Base-by-base conservation (phyloP, 2,888 invertebrate genomes). In the Chymomyza procnemis region DNA sequence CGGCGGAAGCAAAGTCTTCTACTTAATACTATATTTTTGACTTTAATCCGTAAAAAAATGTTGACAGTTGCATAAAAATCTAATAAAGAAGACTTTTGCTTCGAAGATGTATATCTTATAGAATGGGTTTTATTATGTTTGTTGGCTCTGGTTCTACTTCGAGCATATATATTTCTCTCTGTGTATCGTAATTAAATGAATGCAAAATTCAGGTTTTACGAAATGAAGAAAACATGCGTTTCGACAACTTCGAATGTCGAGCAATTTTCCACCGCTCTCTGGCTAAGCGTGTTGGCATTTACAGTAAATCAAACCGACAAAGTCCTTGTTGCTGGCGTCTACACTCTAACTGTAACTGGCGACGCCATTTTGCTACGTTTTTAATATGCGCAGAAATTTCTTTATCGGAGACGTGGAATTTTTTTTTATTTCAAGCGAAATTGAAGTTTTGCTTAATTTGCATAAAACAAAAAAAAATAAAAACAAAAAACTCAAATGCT, bases 101-200 rank as follows among this genome's bases (percentile, higher is more conserved):
- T n/a, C n/a, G n/a, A n/a, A n/a, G n/a, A n/a, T n/a, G n/a, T n/a
- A n/a, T n/a, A n/a, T n/a, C n/a, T n/a, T n/a, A n/a, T n/a, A n/a
- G n/a, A n/a, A n/a, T n/a, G n/a, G n/a, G n/a, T n/a, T n/a, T n/a
- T n/a, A n/a, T n/a, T n/a, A n/a, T 30, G 4, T 26, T 26, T 26
- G 26, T 48, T 18, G 9, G 1, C 18, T n/a, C 5, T 2, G 9
- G n/a, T n/a, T 16, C 6, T 6, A 3, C 8, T 6, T 26, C 26
- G 4, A 26, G 8, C 26, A 6, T 1, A 4, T 1, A 6, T 26
- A 1, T 26, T 26, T 26, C 26, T 18, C 48, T n/a, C 16, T 50
- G 55, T 16, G 66, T 58, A 59, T 71, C 75, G 76, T 81, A 88
- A 89, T 88, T 89, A 88, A 88, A 75, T 79, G 89, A 89, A 89